Conservation (phyloP, 2,113 vertebrate species). For the Aphyosemion australe region DNA sequence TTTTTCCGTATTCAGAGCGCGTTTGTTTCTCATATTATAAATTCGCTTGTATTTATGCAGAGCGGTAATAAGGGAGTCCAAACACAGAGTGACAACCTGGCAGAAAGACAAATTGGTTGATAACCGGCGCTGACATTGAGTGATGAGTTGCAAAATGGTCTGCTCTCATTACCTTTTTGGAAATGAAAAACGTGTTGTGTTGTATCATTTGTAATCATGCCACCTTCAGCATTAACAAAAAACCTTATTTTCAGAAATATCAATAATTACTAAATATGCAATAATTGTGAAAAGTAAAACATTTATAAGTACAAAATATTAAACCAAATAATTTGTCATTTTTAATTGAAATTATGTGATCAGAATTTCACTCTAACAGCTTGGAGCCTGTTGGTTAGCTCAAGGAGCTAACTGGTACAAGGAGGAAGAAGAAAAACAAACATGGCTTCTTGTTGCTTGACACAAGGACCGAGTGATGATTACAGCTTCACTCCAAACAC, state of each 20-base stretch:
- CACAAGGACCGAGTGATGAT: conserved; percentile 17
- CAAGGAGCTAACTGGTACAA: conserved; percentile 43
- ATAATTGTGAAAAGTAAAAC: conserved; percentile 7
- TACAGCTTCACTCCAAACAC: conserved; percentile 37
- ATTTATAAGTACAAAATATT: background rate
- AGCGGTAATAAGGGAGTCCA: conserved; percentile 55
- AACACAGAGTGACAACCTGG: conserved; percentile 68
- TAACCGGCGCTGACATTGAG: conserved; percentile 80
- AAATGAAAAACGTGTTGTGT: conserved; percentile 79
- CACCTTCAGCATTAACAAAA: conserved; percentile 55
- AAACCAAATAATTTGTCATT: background rate
- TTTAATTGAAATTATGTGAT: conserved; percentile 42
- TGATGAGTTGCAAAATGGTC: conserved; percentile 78
- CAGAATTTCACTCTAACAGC: conserved; percentile 48
- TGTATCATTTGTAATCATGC: conserved; percentile 79
- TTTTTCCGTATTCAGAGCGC: conserved; percentile 36
- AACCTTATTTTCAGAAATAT: conserved; percentile 13
- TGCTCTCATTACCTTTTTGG: conserved; percentile 78
- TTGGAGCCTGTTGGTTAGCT: conserved; percentile 57
- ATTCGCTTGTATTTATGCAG: conserved; percentile 48
- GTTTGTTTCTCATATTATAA: conserved; percentile 27
- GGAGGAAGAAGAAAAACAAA: conserved; percentile 4
- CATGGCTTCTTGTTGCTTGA: conserved; percentile 30
- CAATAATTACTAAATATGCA: conserved; percentile 19
- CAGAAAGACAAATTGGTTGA: conserved; percentile 80